Evolutionary conservation across 2,797 vertebrate species (phyloP), one percentile per base, ranked within the genome.

Genomic region (Vespertilio murinus): DNA sequence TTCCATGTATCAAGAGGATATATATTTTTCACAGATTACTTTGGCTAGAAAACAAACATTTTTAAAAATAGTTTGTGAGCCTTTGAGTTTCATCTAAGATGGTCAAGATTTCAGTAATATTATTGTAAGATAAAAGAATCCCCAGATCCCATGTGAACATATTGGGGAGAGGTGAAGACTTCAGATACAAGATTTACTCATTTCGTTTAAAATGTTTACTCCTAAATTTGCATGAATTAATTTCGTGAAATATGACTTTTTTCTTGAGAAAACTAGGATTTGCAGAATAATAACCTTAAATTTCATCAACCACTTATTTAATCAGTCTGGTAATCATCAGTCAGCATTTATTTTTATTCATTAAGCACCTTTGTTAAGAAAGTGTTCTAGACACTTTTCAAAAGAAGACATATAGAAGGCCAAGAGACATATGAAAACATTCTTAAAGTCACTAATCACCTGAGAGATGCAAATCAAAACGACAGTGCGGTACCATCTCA

Each of bases 61-160:
- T 77, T 52, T 70, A 23, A 56, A 56, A 56, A 71, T 18, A 35
- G 79, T 86, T 93, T 47, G 56, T 30, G 9, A 93, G 28, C 9
- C 47, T 64, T 88, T 23, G 11, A 11, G 12, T 74, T 89, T 83
- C 23, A 79, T 12, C 54, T 42, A 91, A 56, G 1, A 47, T 54
- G 40, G 20, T 61, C 35, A 91, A 88, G 67, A 75, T n/a, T 35
- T 75, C 38, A 52, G 13, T 80, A 54, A 42, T 74, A 65, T 13
- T 74, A 49, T 30, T 91, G 28, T 80, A 79, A 93, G 8, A 16
- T 20, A 52, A 16, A 78, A 82, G 61, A 95, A 47, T 28, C 25
- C 38, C 3, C 49, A 9, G 3, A 16, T 30, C 25, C 18, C 30
- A 16, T 12, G 28, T 38, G 45, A 78, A 18, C 10, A 25, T 4